These are phyloP conservation scores for Penaeus indicus DNA, from an alignment of 1,140 invertebrate species.

Conservation along the genomic window DNA sequence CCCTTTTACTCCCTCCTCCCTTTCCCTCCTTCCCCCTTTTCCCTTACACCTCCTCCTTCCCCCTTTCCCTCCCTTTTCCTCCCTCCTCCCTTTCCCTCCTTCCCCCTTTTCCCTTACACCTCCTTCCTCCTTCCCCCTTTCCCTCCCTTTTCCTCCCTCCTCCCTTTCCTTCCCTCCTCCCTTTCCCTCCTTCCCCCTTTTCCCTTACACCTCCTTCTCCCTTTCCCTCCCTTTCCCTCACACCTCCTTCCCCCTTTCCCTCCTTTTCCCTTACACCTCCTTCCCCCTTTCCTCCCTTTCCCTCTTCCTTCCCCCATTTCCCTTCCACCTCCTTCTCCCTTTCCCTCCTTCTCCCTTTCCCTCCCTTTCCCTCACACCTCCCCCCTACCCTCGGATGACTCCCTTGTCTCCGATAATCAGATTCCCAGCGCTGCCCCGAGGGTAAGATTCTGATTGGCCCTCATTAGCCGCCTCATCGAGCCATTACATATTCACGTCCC, in stretches of 20 bases:
- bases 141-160: too few relatives aligned
- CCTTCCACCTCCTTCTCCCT: neutral
- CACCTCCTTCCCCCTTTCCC: neutral
- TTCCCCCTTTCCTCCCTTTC: neutral
- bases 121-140: too few relatives aligned
- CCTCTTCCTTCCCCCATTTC: neutral
- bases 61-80: too few relatives aligned
- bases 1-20: too few relatives aligned
- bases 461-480: slow-evolving; percentile 40
- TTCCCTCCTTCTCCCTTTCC: neutral
- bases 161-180: too few relatives aligned
- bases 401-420: slow-evolving; percentile 1
- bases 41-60: too few relatives aligned
- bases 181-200: too few relatives aligned
- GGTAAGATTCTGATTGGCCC: slow-evolving; percentile 40
- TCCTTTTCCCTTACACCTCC: neutral
- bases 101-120: too few relatives aligned
- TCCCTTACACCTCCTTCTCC: too few relatives aligned
- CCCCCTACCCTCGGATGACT: neutral
- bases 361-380: neutral
- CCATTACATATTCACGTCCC: slow-evolving; percentile 43
- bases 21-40: too few relatives aligned
- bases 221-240: too few relatives aligned
- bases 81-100: too few relatives aligned
- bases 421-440: neutral